Base-by-base conservation (phyloP, 1,140 invertebrate genomes). In the Meloidogyne floridensis region DNA sequence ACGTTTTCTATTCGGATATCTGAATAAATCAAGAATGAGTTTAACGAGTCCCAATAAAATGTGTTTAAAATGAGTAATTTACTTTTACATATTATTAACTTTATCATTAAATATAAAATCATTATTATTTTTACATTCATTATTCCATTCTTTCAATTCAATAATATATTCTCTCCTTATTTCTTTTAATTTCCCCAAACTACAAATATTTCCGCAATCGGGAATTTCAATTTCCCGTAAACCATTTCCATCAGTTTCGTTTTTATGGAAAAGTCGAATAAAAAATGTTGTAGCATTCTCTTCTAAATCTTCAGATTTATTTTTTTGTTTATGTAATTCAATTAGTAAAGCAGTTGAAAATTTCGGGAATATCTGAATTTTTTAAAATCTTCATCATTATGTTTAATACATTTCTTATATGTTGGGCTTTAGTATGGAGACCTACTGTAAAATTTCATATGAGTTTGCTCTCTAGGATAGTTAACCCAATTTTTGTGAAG, bases 181-280 rank as follows among this genome's bases (percentile, higher is more conserved):
- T 69, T 77, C 75, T 56, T 43, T 56, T 69, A 77, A 43, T 43
- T 77, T n/a, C 7, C 56, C n/a, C 43, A 77, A 42, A 7, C 32
- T 77, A 69, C 75, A 77, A 6, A 42, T 32, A 2, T 42, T 15
- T 15, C 75, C 75, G 8, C 75, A 77, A 15, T 59, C n/a, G 32
- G 75, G 75, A 54, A 77, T 77, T 77, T 77, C 11, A 15, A 77
- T 13, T n/a, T 77, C 75, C 32, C 2, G 8, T 3, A 77, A 53
- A 42, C 20, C 8, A 42, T 42, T 43, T 13, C 51, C 75, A 32
- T 59, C n/a, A 56, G 75, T 77, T 47, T 32, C 43, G 7, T 77
- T 77, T 77, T 77, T 77, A 15, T 77, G 53, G n/a, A 54, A 77
- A 15, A 77, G 15, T 56, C 75, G 75, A 32, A 77, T 69, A 18